Conservation (phyloP, 2,113 vertebrate genomes). For the Corythaeola cristata region DNA sequence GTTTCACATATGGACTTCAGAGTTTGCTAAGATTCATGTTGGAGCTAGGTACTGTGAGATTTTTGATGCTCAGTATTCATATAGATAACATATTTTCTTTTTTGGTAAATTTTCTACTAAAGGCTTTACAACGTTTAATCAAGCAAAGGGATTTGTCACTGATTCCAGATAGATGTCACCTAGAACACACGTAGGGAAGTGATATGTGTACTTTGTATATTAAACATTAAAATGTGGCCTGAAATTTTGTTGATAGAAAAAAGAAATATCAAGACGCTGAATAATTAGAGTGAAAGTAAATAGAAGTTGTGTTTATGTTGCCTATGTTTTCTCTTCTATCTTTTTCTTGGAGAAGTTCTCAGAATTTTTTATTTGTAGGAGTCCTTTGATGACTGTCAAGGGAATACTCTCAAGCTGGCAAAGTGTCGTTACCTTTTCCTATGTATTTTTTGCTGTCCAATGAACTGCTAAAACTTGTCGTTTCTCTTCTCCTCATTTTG, state of each 20-base stretch:
- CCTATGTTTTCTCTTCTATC: neutral
- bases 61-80: conserved; percentile 12
- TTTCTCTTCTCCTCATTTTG: neutral
- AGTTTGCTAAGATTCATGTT: conserved; percentile 48
- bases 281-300: neutral
- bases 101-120: conserved; percentile 20
- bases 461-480: neutral
- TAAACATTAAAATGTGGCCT: neutral
- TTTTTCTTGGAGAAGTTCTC: neutral
- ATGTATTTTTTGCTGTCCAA: neutral
- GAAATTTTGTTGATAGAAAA: neutral
- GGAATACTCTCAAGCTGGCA: neutral
- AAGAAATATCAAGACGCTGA: neutral
- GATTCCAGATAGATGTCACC: neutral
- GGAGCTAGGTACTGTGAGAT: conserved; percentile 15
- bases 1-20: conserved; percentile 46
- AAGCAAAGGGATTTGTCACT: neutral
- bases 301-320: neutral
- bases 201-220: neutral
- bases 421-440: neutral
- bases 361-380: neutral
- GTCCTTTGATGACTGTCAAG: neutral
- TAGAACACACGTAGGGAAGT: neutral
- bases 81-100: conserved; percentile 20
- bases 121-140: neutral